These are phyloP conservation scores for Leptopilina myrica DNA, from an alignment of 2,888 invertebrate genomes.

Conservation along the genomic window DNA sequence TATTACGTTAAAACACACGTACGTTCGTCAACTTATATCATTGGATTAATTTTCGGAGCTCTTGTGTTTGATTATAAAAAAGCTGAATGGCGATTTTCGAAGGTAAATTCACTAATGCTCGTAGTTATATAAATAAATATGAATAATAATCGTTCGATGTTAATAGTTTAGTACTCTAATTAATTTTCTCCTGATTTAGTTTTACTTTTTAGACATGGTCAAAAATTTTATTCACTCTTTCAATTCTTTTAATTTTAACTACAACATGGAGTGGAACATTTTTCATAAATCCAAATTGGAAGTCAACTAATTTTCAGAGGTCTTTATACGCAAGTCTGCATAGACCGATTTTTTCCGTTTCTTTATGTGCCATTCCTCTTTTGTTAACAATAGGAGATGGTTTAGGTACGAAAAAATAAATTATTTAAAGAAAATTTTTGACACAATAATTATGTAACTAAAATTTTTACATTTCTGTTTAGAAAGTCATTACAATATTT, in stretches of 20 bases:
- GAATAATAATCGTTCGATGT: no score
- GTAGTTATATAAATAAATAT: no score
- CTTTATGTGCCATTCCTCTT: not conserved
- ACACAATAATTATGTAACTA: no score
- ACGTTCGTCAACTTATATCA: constrained; percentile 61
- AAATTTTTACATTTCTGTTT: not conserved
- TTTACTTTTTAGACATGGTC: not conserved
- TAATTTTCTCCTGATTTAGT: no score
- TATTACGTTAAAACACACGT: constrained; percentile 56
- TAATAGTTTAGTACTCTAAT: no score
- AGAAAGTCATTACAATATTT: constrained; percentile 64
- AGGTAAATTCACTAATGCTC: constrained; percentile 50
- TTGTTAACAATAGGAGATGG: not conserved
- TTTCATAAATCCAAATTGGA: not conserved
- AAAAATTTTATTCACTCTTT: not conserved
- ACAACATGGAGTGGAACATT: not conserved
- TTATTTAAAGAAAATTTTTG: no score
- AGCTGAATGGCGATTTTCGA: constrained; percentile 60
- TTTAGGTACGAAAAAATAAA: not conserved
- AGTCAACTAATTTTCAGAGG: not conserved
- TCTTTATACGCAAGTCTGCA: not conserved
- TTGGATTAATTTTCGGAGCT: constrained; percentile 63
- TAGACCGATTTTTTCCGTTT: not conserved
- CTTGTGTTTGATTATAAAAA: constrained; percentile 62
- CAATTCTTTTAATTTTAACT: not conserved